Evolutionary conservation across 2,113 vertebrate species (phyloP).

Genomic region (Cinclus mexicanus): DNA sequence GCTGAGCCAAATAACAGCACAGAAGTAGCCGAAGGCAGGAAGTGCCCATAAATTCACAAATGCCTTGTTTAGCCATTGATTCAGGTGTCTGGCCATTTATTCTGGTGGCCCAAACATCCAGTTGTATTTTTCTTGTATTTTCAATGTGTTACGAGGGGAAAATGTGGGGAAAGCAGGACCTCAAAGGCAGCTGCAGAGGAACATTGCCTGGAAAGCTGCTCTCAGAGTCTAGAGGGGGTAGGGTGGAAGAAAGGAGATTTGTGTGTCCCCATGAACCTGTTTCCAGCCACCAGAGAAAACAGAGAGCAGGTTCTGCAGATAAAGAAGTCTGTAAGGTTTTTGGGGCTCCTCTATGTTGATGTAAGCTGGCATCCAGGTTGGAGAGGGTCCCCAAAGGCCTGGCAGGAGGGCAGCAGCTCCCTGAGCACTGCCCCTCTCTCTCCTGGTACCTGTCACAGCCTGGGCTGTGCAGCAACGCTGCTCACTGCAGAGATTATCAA

Average conservation of each 20-base stretch:
- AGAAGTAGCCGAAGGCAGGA: conserved; percentile 21
- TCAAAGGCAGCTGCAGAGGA: background rate
- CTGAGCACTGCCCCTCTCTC: background rate
- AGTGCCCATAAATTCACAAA: conserved; percentile 17
- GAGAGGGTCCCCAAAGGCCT: background rate
- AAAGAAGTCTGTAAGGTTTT: background rate
- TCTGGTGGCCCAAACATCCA: background rate
- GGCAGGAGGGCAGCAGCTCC: background rate
- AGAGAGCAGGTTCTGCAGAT: background rate
- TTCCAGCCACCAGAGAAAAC: background rate
- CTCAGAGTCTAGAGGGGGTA: background rate
- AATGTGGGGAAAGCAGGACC: background rate
- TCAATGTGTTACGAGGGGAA: background rate
- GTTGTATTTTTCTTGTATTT: background rate
- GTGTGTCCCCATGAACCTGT: background rate
- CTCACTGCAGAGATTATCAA: conserved; percentile 29
- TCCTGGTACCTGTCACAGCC: background rate
- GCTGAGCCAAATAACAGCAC: background rate
- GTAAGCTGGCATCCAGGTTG: background rate
- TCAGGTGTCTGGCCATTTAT: background rate
- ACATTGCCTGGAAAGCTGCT: background rate
- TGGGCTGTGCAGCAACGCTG: accelerated
- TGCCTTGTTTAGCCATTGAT: background rate
- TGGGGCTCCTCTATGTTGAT: background rate
- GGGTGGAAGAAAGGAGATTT: background rate